Conservation (phyloP, 2,888 invertebrate genomes). For the Macrostomum cliftonense region DNA sequence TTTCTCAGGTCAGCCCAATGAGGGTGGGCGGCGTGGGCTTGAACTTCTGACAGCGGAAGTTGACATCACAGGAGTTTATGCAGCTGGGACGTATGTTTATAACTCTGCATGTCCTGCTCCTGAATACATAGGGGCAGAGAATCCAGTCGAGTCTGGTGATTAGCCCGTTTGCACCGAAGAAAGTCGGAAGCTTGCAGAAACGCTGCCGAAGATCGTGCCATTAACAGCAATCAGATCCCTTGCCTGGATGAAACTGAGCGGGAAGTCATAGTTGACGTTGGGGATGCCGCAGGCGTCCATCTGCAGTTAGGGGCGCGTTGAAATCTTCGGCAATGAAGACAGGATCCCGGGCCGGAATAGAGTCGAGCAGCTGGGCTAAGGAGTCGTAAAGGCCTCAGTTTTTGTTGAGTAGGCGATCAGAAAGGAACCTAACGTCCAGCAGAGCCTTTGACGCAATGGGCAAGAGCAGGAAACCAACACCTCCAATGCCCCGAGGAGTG, state of each 20-base stretch:
- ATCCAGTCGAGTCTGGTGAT: slow-evolving; percentile 5
- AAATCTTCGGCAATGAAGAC: slow-evolving; percentile 1
- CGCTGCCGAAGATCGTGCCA: slow-evolving; percentile 4
- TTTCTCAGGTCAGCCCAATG: too few species aligned
- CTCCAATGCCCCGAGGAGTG: slow-evolving; percentile 2
- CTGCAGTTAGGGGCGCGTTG: neutral
- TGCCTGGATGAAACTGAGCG: slow-evolving; percentile 2
- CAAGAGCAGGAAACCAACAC: slow-evolving; percentile 4
- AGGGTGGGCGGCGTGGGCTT: too few species aligned
- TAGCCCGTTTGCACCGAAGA: slow-evolving; percentile 1
- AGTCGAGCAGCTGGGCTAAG: neutral
- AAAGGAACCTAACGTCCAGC: slow-evolving; percentile 2
- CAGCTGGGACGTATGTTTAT: neutral
- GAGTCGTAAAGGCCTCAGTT: slow-evolving; percentile 1
- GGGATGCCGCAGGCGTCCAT: slow-evolving; percentile 4
- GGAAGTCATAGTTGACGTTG: slow-evolving; percentile 1
- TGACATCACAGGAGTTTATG: neutral
- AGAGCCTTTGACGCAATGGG: neutral
- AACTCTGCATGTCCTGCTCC: neutral
- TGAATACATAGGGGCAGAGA: neutral
- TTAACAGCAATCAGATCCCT: slow-evolving; percentile 2
- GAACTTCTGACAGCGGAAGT: slow-evolving; percentile 4
- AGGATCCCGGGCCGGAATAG: slow-evolving; percentile 1
- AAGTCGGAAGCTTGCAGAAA: slow-evolving; percentile 2
- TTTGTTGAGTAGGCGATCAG: slow-evolving; percentile 3